Evolutionary conservation across 1,140 invertebrate species (phyloP).

Genomic region (Cydia pomonella): DNA sequence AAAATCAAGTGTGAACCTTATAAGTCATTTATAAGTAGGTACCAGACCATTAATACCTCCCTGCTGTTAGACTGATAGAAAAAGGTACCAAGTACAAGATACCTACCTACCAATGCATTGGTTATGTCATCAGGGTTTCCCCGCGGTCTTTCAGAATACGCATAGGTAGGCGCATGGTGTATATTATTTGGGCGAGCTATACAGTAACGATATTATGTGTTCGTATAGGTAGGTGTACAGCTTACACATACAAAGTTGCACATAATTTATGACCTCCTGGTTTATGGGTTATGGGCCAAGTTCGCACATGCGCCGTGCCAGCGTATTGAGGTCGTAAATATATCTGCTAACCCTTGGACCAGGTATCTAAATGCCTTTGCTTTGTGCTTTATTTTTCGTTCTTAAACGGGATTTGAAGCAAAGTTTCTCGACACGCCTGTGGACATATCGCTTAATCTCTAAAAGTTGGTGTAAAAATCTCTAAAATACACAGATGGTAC

Average conservation of each 20-base stretch:
- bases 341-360: constrained; percentile 50
- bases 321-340: constrained; percentile 53
- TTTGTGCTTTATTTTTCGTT: constrained; percentile 37
- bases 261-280: constrained; percentile 63
- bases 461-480: too few relatives aligned
- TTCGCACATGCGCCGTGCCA: constrained; percentile 62
- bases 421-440: constrained; percentile 21
- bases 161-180: background rate
- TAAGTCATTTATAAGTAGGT: too few relatives aligned
- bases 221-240: background rate
- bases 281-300: constrained; percentile 58
- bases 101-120: too few relatives aligned
- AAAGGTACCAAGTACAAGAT: too few relatives aligned
- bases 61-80: too few relatives aligned
- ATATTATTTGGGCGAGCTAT: background rate
- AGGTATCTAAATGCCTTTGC: constrained; percentile 43
- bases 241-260: constrained; percentile 58
- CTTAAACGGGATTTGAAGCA: constrained; percentile 36
- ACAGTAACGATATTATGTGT: background rate
- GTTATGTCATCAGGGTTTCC: too few relatives aligned
- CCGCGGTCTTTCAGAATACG: background rate
- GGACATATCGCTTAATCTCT: background rate
- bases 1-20: too few relatives aligned
- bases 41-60: too few relatives aligned
- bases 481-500: too few relatives aligned